phyloP scores from a whole-genome alignment of 1,140 invertebrate genomes.

The Drosophila tsacasi region DNA sequence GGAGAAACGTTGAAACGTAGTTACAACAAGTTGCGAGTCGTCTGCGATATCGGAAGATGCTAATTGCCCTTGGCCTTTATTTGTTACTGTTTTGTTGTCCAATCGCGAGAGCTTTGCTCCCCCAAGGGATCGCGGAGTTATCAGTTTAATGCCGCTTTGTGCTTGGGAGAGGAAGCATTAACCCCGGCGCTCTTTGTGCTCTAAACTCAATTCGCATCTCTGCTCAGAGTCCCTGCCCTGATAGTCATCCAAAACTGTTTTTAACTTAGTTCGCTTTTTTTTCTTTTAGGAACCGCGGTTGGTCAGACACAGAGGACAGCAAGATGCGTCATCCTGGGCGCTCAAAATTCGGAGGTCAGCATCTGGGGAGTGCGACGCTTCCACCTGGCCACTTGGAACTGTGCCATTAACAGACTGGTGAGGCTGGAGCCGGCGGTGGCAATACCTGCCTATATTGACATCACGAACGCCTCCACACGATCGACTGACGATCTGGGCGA shows the following conservation, averaged over 20 bases:
- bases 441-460: conserved; percentile 71
- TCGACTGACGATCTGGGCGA: conserved; percentile 37
- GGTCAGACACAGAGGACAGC: conserved; percentile 50
- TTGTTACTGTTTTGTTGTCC: background rate
- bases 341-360: background rate
- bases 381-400: conserved; percentile 52
- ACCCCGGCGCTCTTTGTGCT: conserved; percentile 20
- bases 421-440: conserved; percentile 52
- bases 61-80: conserved; percentile 63
- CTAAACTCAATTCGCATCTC: background rate
- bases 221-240: background rate
- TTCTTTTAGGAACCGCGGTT: conserved; percentile 43
- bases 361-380: conserved; percentile 36
- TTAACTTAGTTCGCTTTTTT: background rate
- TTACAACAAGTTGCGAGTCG: conserved; percentile 16
- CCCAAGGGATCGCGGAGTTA: background rate
- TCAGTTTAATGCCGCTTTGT: background rate
- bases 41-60: conserved; percentile 29
- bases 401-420: conserved; percentile 36
- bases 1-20: conserved; percentile 3
- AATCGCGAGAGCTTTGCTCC: conserved; percentile 6
- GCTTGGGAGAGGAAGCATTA: conserved; percentile 8
- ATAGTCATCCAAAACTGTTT: background rate
- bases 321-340: conserved; percentile 58
- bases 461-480: conserved; percentile 58